A percentile compares a stretch with the other conserved stretches of the same genome.
These are phyloP conservation scores for Drosophila guanche DNA, from an alignment of 1,140 invertebrate species.

Conservation along the genomic window DNA sequence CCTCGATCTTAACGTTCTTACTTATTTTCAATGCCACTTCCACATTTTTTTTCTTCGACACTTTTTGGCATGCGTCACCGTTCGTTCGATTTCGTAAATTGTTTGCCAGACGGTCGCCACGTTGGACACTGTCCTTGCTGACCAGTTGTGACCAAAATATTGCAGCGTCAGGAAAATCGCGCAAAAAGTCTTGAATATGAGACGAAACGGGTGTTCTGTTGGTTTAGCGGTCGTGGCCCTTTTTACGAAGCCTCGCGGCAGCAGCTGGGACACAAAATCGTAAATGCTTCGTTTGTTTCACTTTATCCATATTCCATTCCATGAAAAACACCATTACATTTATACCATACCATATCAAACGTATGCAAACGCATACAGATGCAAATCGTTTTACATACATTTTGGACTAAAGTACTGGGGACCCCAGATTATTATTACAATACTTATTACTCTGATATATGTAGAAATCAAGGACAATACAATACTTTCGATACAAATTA, in stretches of 20 bases:
- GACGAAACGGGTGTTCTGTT: slow-evolving; percentile 4
- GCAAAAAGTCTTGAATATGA: slow-evolving; percentile 10
- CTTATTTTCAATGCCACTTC: slow-evolving; percentile 13
- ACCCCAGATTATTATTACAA: no score
- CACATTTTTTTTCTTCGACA: slow-evolving; percentile 5
- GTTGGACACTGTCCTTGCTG: slow-evolving; percentile 1
- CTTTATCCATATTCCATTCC: background rate
- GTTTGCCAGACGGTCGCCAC: slow-evolving; percentile 9
- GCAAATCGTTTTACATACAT: no score
- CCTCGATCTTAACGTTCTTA: no score
- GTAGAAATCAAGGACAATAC: no score
- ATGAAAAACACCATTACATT: no score
- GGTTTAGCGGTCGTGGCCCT: slow-evolving; percentile 11
- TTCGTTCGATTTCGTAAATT: slow-evolving; percentile 17
- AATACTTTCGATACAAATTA: no score
- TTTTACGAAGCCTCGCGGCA: slow-evolving; percentile 13
- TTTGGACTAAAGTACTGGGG: no score
- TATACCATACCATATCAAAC: no score
- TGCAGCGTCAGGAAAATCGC: slow-evolving; percentile 17
- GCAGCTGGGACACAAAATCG: slow-evolving; percentile 9
- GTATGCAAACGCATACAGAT: no score
- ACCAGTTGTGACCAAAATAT: slow-evolving; percentile 13
- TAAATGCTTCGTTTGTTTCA: slow-evolving; percentile 4
- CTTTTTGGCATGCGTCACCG: slow-evolving; percentile 9
- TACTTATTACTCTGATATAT: no score